These are phyloP conservation scores for Pycnonotus jocosus DNA, from an alignment of 2,113 vertebrate species.

Conservation along the genomic window DNA sequence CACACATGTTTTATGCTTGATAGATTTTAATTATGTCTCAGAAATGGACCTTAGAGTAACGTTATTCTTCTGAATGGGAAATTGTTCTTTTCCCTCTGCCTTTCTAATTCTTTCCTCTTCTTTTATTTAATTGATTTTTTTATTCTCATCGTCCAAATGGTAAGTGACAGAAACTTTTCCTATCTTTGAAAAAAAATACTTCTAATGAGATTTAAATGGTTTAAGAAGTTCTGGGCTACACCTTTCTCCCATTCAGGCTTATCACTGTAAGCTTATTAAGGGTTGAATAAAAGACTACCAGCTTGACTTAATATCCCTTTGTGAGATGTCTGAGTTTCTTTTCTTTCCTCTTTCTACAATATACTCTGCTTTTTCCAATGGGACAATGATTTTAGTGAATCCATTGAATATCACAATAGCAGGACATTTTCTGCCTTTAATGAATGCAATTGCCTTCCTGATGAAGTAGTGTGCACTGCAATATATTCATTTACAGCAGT, in stretches of 20 bases:
- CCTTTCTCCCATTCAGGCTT: background rate
- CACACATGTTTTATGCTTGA: background rate
- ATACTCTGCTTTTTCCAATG: background rate
- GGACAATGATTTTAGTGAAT: background rate
- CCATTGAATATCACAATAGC: background rate
- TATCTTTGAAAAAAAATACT: background rate
- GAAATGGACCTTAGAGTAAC: background rate
- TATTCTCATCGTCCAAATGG: background rate
- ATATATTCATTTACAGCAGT: background rate
- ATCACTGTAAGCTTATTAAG: background rate
- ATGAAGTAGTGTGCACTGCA: background rate
- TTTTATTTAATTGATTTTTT: background rate
- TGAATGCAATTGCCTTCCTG: background rate
- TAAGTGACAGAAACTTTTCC: background rate
- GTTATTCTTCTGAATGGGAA: background rate
- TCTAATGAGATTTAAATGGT: background rate
- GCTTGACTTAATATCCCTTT: background rate
- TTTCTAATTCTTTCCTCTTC: background rate
- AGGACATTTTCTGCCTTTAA: background rate
- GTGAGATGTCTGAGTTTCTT: background rate
- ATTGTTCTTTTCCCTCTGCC: background rate
- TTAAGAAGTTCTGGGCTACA: background rate
- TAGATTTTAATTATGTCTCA: slow-evolving; percentile 1
- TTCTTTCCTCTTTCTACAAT: background rate
- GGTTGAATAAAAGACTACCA: background rate